Percentiles rank a stretch among this genome's conserved stretches.
Evolutionary conservation across 2,888 invertebrate genomes (phyloP).

Genomic region (Lycia hirtaria): DNA sequence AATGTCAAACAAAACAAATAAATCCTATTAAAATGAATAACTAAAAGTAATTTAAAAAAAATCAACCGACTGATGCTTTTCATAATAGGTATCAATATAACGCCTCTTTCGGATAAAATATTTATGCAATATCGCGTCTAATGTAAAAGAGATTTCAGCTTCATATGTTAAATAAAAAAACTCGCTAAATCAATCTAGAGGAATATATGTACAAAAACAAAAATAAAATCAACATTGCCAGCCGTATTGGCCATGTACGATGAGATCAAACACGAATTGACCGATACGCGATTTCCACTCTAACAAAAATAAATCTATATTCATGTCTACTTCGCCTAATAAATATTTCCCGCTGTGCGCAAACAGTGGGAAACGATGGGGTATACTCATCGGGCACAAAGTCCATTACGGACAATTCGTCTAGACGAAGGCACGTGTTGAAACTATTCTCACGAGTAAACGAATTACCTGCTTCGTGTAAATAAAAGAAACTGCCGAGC

Average conservation of each 20-base stretch:
- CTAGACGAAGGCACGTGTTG: conserved; percentile 77
- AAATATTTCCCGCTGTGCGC: conserved; percentile 57
- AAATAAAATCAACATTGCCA: conserved; percentile 29
- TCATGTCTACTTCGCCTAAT: conserved; percentile 47
- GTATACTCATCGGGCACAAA: conserved; percentile 66
- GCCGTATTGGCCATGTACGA: conserved; percentile 17
- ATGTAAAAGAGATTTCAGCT: conserved; percentile 8
- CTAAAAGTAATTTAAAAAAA: too few relatives aligned
- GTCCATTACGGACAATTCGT: conserved; percentile 80
- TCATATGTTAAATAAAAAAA: conserved; percentile 4
- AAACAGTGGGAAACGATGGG: conserved; percentile 55
- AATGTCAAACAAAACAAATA: too few relatives aligned
- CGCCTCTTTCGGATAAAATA: too few relatives aligned
- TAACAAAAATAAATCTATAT: conserved; percentile 44
- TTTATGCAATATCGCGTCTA: background rate
- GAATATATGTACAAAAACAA: conserved; percentile 15
- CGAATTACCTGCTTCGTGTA: conserved; percentile 76
- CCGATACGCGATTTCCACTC: conserved; percentile 22
- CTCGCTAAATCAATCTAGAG: conserved; percentile 6
- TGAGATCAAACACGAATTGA: conserved; percentile 27
- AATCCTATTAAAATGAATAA: too few relatives aligned
- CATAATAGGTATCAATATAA: too few relatives aligned
- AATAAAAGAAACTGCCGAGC: conserved; percentile 69
- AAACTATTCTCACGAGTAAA: conserved; percentile 81
- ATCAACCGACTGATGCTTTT: too few relatives aligned